These are phyloP conservation scores for Opisthograptis luteolata DNA, from an alignment of 2,888 invertebrate species.

Conservation along the genomic window DNA sequence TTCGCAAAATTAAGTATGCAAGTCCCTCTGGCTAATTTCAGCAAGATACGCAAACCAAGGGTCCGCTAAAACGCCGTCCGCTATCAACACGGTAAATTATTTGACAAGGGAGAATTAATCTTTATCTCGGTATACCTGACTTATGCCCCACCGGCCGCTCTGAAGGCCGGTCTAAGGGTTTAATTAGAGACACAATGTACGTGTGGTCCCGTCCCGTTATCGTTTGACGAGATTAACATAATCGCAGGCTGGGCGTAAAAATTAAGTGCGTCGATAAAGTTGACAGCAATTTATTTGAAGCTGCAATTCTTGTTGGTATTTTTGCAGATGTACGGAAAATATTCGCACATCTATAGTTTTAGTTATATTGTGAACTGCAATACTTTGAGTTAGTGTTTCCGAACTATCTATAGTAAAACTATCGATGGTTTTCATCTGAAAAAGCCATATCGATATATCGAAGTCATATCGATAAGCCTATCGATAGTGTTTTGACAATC, in stretches of 20 bases:
- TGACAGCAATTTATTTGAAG: slow-evolving; percentile 23
- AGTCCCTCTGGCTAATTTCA: slow-evolving; percentile 11
- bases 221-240: slow-evolving; percentile 29
- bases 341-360: too few relatives aligned
- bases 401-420: too few relatives aligned
- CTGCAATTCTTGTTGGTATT: slow-evolving; percentile 10
- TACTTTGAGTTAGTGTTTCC: too few relatives aligned
- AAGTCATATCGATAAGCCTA: too few relatives aligned
- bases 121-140: slow-evolving; percentile 70
- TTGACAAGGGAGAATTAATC: slow-evolving; percentile 75
- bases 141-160: slow-evolving; percentile 49
- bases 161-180: slow-evolving; percentile 20
- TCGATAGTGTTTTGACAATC: too few relatives aligned
- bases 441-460: too few relatives aligned
- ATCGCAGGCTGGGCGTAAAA: slow-evolving; percentile 24
- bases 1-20: not conserved
- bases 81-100: slow-evolving; percentile 77
- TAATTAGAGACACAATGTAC: slow-evolving; percentile 42
- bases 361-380: too few relatives aligned
- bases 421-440: too few relatives aligned
- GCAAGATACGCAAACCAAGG: slow-evolving; percentile 16
- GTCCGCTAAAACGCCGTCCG: slow-evolving; percentile 20
- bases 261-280: slow-evolving; percentile 27
- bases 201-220: slow-evolving; percentile 65
- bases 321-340: not conserved